phyloP scores from a whole-genome alignment of 2,797 vertebrate genomes.

The Hypotaenidia okinawae region DNA sequence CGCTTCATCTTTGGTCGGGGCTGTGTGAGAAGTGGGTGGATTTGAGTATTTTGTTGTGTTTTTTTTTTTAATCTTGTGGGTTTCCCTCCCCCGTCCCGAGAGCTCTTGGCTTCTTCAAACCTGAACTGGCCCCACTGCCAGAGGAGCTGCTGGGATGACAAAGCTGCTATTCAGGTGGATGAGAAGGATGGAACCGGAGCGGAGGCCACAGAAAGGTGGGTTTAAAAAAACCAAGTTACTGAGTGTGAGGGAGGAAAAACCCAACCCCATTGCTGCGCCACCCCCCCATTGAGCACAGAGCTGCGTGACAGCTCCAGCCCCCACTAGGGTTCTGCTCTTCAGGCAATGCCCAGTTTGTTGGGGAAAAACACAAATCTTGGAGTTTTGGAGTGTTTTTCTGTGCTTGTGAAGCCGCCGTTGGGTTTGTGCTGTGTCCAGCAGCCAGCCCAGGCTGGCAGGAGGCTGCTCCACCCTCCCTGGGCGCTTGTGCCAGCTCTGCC shows the following conservation, averaged over 20 bases:
- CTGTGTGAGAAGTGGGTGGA: background rate
- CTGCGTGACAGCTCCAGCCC: background rate
- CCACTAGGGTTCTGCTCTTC: rapidly evolving
- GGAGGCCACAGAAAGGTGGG: background rate
- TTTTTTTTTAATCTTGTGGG: background rate
- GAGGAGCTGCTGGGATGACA: background rate
- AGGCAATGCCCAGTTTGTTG: too few relatives aligned
- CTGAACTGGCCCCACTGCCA: background rate
- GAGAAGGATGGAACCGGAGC: background rate
- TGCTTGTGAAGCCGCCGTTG: rapidly evolving
- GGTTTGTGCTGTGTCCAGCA: background rate
- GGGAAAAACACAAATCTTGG: too few relatives aligned
- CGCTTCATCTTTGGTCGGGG: background rate
- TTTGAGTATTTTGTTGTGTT: background rate
- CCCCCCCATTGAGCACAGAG: background rate
- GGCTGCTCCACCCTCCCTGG: background rate
- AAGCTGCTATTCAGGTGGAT: constrained; percentile 14
- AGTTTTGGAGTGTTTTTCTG: too few relatives aligned
- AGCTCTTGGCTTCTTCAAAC: background rate
- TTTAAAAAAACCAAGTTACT: background rate
- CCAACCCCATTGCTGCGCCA: too few relatives aligned
- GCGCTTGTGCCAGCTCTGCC: background rate
- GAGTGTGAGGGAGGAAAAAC: too few relatives aligned
- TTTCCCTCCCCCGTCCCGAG: too few relatives aligned
- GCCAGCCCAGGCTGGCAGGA: background rate